Base-by-base conservation (phyloP, 2,797 vertebrate genomes). In the Orestias chungarensis region DNA sequence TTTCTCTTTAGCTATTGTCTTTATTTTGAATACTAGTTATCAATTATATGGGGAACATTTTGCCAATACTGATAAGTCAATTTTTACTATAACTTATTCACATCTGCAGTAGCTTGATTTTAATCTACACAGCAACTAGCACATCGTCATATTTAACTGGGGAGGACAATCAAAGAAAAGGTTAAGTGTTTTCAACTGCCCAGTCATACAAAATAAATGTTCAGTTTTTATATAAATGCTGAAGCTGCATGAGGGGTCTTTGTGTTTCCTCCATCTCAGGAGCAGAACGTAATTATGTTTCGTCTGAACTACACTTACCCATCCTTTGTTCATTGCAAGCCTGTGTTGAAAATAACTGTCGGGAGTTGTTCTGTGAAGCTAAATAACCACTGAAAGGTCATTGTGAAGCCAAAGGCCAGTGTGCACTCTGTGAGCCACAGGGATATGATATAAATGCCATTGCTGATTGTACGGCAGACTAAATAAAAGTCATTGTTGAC, bases 381-480 rank as follows among this genome's bases (percentile, higher is more conserved):
- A 38, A 69, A 69, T n/a, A 69, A 52, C 42, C 25, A 38, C 46
- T n/a, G 47, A 52, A 38, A 49, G 33, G 47, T 40, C 15, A 25
- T 38, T 52, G 47, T 52, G 33, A 67, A 50, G 46, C 18, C 10
- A 54, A 54, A 54, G n/a, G 47, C n/a, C 25, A 18, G 9, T 15
- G 20, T 23, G n/a, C 35, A 54, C 35, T 27, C 15, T 54, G 17
- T 54, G n/a, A 54, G 35, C 35, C 35, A 7, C 8, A 12, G 15
- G 27, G 38, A 69, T 5, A 31, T 54, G n/a, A 55, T 43, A 42
- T 68, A 29, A 20, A 69, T 55, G 15, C 50, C 38, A 43, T 55
- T 29, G 55, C 67, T 29, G 50, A 43, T 38, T 55, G 40, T 54
- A 17, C 55, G 67, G 57, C 50, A 69, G 33, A 57, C 67, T 43